Conservation (phyloP, 2,888 invertebrate genomes). For the Chrysolina oricalcia region DNA sequence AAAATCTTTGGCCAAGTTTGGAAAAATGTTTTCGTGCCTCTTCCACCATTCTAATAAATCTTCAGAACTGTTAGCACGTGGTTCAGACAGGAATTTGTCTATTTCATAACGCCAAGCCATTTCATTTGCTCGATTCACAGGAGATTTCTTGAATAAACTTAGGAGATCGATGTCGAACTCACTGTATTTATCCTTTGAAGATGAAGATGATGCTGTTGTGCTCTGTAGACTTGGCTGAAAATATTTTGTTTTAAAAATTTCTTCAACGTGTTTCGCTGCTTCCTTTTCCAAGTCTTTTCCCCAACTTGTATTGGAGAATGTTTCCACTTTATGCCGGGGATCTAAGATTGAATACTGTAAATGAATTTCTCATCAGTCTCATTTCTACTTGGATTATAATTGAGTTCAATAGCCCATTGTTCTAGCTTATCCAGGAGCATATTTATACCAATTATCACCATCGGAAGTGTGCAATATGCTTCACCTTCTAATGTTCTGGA, state of each 20-base stretch:
- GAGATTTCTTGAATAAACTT: too few relatives aligned
- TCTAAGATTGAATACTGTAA: conserved; percentile 35
- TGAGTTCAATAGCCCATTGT: too few relatives aligned
- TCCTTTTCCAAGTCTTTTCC: too few relatives aligned
- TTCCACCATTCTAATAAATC: conserved; percentile 51
- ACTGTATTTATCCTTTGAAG: conserved; percentile 34
- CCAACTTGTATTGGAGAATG: too few relatives aligned
- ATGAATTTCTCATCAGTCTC: conserved; percentile 36
- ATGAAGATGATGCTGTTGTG: conserved; percentile 37
- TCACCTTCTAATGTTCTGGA: too few relatives aligned
- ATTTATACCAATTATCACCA: too few relatives aligned
- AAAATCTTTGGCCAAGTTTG: conserved; percentile 46
- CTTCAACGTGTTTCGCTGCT: conserved; percentile 43
- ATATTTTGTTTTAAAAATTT: conserved; percentile 41
- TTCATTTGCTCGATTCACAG: conserved; percentile 38
- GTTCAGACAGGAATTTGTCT: too few relatives aligned
- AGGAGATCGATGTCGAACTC: conserved; percentile 36
- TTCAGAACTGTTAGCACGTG: conserved; percentile 42
- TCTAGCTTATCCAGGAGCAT: too few relatives aligned
- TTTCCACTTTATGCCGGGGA: conserved; percentile 36
- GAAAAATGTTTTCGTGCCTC: conserved; percentile 41
- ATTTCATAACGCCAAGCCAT: too few relatives aligned
- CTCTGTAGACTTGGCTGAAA: conserved; percentile 34
- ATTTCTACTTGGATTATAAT: conserved; percentile 34
- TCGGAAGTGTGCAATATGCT: too few relatives aligned